Base-by-base conservation (phyloP, 2,797 vertebrate genomes). In the Danio tinwini region DNA sequence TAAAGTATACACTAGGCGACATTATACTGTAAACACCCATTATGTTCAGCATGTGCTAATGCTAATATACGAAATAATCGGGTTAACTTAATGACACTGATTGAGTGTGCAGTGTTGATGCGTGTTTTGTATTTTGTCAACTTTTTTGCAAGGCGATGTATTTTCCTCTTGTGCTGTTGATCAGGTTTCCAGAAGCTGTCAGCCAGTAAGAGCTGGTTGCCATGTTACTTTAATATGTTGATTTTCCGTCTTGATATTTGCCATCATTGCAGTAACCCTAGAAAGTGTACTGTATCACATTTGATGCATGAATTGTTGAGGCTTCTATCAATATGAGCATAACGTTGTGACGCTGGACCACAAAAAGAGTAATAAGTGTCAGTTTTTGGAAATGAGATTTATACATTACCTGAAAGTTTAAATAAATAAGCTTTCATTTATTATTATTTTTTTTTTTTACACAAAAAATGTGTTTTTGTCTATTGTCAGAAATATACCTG, bases 141-240 rank as follows among this genome's bases (percentile, higher is more conserved):
- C n/a, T 17, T 39, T 55, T 44, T 65, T 49, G 16, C 37, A 42
- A 39, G 7, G 17, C 17, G n/a, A 29, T 50, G 47, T 21, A 1
- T 53, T 62, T 14, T 63, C 29, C 52, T 63, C 5, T 42, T 21
- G 40, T 56, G 37, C 6, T 74, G 16, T 67, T 47, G 16, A 67
- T 56, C 7, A 29, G 40, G 21, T 55, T 58, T 68, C 7, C 40
- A 37, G 14, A 9, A 58, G 47, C 58, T 13, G 42, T 37, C 52
- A 58, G 9, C 42, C 21, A 49, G 40, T 67, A 16, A 56, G 16
- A 58, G 40, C 40, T 67, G 45, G 40, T 65, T 76, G 17, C 61
- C 9, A 17, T 55, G 49, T 37, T 56, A 37, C 39, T 65, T 17
- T 45, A 29, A 65, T 55, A 19, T 14, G 39, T 2, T 19, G 44